Percentiles rank a stretch among this genome's conserved stretches.
Evolutionary conservation across 2,113 vertebrate genomes (phyloP).

Genomic region (Strix uralensis): DNA sequence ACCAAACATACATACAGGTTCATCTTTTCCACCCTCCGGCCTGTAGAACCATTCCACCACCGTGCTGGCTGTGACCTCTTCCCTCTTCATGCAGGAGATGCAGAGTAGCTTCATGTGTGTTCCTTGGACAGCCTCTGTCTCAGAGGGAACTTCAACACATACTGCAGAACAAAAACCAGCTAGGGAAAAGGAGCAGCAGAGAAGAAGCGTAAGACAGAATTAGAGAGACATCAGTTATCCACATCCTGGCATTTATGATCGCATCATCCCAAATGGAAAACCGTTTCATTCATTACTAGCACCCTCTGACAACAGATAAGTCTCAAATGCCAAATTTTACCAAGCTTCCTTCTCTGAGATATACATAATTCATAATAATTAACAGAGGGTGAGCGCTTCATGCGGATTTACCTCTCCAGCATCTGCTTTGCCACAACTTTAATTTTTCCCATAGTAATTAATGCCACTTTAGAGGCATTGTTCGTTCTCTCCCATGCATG

Average conservation of each 20-base stretch:
- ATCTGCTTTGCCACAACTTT: constrained; percentile 6
- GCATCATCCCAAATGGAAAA: neutral
- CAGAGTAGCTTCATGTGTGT: constrained; percentile 87
- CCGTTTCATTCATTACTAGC: neutral
- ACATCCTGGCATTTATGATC: neutral
- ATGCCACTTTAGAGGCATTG: neutral
- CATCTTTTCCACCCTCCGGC: constrained; percentile 61
- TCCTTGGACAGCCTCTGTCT: constrained; percentile 87
- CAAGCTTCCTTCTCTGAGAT: neutral
- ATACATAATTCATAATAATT: neutral
- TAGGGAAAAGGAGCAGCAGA: constrained; percentile 53
- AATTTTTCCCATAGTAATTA: neutral
- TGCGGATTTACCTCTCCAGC: neutral
- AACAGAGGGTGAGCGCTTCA: neutral
- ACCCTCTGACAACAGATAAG: neutral
- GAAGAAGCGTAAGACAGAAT: neutral
- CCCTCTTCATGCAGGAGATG: constrained; percentile 93
- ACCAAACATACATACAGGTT: constrained; percentile 76
- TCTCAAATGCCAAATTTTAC: neutral
- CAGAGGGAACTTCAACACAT: constrained; percentile 90
- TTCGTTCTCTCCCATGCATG: neutral
- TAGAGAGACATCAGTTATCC: neutral
- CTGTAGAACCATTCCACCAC: constrained; percentile 89
- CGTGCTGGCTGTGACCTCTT: constrained; percentile 86
- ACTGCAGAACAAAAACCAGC: constrained; percentile 81